A percentile compares a stretch with the other conserved stretches of the same genome.
phyloP scores from a whole-genome alignment of 2,797 vertebrate genomes.

The Hipposideros larvatus region DNA sequence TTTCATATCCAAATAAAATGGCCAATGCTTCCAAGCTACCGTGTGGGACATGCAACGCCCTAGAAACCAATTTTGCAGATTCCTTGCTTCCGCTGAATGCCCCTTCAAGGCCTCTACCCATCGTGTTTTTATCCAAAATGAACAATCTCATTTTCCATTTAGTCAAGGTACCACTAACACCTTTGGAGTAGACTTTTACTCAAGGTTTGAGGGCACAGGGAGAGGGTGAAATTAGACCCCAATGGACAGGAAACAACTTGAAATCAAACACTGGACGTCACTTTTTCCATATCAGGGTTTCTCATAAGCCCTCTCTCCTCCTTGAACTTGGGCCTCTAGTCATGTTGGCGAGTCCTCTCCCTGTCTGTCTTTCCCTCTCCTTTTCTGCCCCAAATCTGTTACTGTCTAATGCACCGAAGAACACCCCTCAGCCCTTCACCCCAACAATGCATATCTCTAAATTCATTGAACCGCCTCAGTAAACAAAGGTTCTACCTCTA shows the following conservation, averaged over 20 bases:
- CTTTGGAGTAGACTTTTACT: not conserved
- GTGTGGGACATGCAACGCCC: not conserved
- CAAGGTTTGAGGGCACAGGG: not conserved
- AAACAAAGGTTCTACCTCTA: not conserved
- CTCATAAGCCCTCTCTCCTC: accelerated
- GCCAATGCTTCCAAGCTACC: not conserved
- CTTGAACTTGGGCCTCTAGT: not conserved
- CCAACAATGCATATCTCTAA: not conserved
- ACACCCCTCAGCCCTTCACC: accelerated
- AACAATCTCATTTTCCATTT: not conserved
- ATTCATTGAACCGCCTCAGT: not conserved
- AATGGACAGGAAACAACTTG: not conserved
- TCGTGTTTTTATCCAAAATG: not conserved
- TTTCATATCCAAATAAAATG: not conserved
- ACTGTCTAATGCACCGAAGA: not conserved
- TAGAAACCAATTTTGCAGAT: not conserved
- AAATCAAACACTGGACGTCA: not conserved
- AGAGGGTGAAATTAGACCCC: not conserved
- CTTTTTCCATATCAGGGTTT: not conserved
- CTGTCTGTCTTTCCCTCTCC: not conserved
- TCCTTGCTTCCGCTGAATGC: not conserved
- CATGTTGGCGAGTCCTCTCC: not conserved
- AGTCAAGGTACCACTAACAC: not conserved
- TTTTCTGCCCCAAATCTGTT: not conserved
- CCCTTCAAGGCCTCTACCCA: not conserved